Evolutionary conservation across 2,888 invertebrate species (phyloP).

Genomic region (Thereva unica): DNA sequence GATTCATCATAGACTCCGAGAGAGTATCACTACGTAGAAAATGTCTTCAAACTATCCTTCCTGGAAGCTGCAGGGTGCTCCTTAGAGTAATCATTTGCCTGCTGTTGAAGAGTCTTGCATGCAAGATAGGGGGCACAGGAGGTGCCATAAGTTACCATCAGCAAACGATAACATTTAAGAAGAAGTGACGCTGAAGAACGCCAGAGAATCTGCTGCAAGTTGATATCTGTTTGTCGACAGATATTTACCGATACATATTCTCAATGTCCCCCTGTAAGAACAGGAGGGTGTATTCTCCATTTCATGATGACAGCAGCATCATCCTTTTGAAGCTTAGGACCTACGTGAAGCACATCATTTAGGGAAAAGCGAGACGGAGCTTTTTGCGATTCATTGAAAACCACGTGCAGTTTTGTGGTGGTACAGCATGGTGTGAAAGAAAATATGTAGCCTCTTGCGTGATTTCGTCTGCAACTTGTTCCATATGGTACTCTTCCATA

Average conservation of each 20-base stretch:
- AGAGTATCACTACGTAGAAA: too few relatives aligned
- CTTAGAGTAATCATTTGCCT: neutral
- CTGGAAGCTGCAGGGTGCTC: too few relatives aligned
- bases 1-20: too few relatives aligned
- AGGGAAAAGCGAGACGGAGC: neutral
- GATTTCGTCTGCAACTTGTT: neutral
- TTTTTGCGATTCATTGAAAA: neutral
- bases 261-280: neutral
- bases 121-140: neutral
- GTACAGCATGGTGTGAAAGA: neutral
- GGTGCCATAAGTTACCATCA: too few relatives aligned
- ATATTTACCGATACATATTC: neutral
- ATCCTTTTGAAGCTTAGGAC: neutral
- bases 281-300: neutral
- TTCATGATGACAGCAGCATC: neutral
- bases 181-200: too few relatives aligned
- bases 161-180: neutral
- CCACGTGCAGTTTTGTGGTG: neutral
- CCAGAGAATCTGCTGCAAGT: neutral
- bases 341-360: slow-evolving; percentile 4
- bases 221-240: neutral
- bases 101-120: slow-evolving; percentile 1
- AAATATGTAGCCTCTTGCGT: neutral
- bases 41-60: too few relatives aligned
- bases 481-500: neutral